Percentiles rank a stretch among this genome's conserved stretches.
Conservation (phyloP, 2,797 vertebrate genomes). For the Sorex maritimensis region DNA sequence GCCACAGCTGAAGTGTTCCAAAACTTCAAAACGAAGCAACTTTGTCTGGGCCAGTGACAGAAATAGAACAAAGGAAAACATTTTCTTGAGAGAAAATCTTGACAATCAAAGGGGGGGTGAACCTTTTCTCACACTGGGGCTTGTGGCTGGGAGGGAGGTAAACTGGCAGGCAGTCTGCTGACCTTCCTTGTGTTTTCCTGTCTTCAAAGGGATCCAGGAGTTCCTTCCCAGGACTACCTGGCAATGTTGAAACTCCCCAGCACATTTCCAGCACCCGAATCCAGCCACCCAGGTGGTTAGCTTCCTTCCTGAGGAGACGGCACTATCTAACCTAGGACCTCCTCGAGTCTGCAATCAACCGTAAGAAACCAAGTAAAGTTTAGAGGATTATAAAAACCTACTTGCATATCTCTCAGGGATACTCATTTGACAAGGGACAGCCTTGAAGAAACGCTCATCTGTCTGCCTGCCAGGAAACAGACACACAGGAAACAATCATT, state of each 20-base stretch:
- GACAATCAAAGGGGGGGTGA: no score
- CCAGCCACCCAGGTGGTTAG: neutral
- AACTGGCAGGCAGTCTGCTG: constrained; percentile 70
- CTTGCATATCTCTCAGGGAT: neutral
- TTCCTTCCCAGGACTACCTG: constrained; percentile 70
- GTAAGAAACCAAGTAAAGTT: neutral
- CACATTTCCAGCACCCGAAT: neutral
- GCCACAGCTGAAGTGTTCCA: no score
- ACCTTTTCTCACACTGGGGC: no score
- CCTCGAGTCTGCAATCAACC: neutral
- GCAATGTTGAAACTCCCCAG: constrained; percentile 25
- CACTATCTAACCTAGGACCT: neutral
- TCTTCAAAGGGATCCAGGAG: constrained; percentile 56
- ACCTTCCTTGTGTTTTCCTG: constrained; percentile 70
- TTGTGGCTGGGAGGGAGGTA: neutral
- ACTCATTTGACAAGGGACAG: neutral
- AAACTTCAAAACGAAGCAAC: no score
- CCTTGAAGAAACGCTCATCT: neutral
- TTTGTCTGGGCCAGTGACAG: no score
- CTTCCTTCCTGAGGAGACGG: neutral
- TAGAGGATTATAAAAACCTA: neutral
- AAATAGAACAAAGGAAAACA: no score
- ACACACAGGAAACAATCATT: neutral
- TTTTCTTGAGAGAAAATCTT: no score
- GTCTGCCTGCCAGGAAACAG: neutral